Base-by-base conservation (phyloP, 1,140 invertebrate genomes). In the Tyrophagus putrescentiae region DNA sequence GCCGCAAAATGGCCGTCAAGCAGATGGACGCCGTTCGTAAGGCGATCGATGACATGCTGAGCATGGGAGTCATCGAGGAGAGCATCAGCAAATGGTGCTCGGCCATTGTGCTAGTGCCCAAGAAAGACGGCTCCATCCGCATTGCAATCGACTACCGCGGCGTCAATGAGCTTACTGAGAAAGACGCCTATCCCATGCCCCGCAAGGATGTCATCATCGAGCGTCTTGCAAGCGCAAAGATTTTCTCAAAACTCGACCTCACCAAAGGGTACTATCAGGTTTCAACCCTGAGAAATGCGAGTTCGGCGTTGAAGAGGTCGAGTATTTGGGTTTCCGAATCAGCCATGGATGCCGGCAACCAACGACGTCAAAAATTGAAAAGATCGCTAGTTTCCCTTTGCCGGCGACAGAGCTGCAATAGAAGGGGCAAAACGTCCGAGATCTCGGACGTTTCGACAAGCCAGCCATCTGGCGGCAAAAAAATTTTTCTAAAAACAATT, bases 111-210 rank as follows among this genome's bases (percentile, higher is more conserved):
- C 59, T 76, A 25, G 70, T 71, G 0, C 60, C 61, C 48, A 79
- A 79, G 63, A 73, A 72, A 53, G 67, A 77, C 69, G 68, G 72
- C 42, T 59, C 68, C 41, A 41, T 67, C 27, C 64, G 72, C 60
- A 61, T 76, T 61, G 74, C 69, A 62, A 61, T 77, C 0, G 75
- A 79, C 64, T 79, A 70, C 63, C 42, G 75, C n/a, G 32, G 54
- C 18, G 53, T 79, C n/a, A 78, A 79, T 64, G 7, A 21, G 57
- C 67, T 54, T 0, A 76, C 70, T 0, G 67, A 69, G 0, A 66
- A 68, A 50, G 75, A 78, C 64, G 67, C 63, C 42, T 80, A 73
- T 66, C 77, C 78, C 65, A 60, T 79, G 3, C 76, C 74, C 0
- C 45, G 67, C 6, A 75, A 78, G 7, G 41, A 44, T 18, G 54